Evolutionary conservation across 2,797 vertebrate species (phyloP).

Genomic region (Xenentodon cancila): DNA sequence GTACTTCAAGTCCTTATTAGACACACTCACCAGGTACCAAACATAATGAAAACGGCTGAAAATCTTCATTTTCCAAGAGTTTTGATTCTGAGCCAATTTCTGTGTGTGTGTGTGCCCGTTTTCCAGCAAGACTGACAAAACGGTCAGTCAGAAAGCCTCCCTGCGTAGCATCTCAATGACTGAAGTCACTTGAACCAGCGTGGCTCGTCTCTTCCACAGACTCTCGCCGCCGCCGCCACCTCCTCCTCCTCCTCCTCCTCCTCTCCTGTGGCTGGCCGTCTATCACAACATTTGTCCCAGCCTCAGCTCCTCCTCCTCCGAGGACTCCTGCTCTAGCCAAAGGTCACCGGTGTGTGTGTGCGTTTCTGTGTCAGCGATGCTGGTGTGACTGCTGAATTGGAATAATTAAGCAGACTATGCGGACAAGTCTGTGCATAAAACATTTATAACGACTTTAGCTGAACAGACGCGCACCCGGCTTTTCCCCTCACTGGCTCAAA

Average conservation of each 20-base stretch:
- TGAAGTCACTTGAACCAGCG: slow-evolving; percentile 19
- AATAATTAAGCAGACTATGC: slow-evolving; percentile 53
- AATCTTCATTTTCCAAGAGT: slow-evolving; percentile 80
- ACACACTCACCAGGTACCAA: slow-evolving; percentile 84
- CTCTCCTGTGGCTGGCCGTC: slow-evolving; percentile 16
- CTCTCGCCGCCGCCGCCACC: slow-evolving; percentile 41
- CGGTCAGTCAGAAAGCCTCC: slow-evolving; percentile 27
- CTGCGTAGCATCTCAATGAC: slow-evolving; percentile 51
- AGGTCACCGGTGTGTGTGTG: slow-evolving; percentile 54
- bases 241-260: too few species aligned
- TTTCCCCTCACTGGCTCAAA: slow-evolving; percentile 13
- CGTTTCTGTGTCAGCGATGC: slow-evolving; percentile 12
- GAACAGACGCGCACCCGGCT: slow-evolving; percentile 24
- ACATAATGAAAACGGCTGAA: slow-evolving; percentile 90
- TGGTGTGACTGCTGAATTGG: slow-evolving; percentile 32
- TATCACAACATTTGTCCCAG: slow-evolving; percentile 40
- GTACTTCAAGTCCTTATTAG: not conserved
- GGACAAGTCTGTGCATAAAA: slow-evolving; percentile 58
- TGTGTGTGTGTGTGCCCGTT: slow-evolving; percentile 17
- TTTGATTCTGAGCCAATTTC: not conserved
- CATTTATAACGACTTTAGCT: slow-evolving; percentile 63
- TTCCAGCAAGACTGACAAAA: slow-evolving; percentile 5
- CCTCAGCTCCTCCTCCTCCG: slow-evolving; percentile 50
- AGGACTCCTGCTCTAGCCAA: slow-evolving; percentile 32
- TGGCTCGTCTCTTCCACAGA: slow-evolving; percentile 29